Percentiles rank a stretch among this genome's conserved stretches.
Evolutionary conservation across 2,113 vertebrate species (phyloP).

Genomic region (Hippocampus zosterae): DNA sequence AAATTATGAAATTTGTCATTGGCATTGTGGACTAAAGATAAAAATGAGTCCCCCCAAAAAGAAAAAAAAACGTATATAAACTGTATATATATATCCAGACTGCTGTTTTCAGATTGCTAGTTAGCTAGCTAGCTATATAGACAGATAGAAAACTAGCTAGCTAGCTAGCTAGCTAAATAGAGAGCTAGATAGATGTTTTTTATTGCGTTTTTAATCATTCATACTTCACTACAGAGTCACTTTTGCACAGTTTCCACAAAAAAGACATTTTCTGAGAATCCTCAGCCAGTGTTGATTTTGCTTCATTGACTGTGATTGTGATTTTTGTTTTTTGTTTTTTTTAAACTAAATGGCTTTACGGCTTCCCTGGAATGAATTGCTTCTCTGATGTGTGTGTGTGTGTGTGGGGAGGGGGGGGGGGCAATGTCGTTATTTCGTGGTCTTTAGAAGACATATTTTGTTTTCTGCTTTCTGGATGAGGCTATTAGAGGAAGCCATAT

Average conservation of each 20-base stretch:
- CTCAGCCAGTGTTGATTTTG: constrained; percentile 15
- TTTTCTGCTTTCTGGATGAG: background rate
- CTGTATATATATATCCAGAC: background rate
- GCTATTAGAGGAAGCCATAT: background rate
- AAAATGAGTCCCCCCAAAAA: too few species aligned
- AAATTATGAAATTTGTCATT: too few species aligned
- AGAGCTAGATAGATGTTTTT: background rate
- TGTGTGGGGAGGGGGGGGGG: too few species aligned
- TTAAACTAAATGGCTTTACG: constrained; percentile 7
- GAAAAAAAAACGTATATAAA: background rate
- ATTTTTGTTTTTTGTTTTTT: background rate
- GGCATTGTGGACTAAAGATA: too few species aligned
- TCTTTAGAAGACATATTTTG: constrained; percentile 4
- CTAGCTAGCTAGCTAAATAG: too few species aligned
- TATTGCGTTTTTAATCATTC: background rate
- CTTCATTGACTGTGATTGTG: background rate
- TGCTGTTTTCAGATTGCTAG: background rate
- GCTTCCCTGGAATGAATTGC: constrained; percentile 20
- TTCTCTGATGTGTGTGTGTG: constrained; percentile 5
- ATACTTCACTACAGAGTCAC: too few species aligned
- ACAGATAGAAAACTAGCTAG: too few species aligned
- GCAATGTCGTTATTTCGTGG: background rate
- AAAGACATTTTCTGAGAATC: background rate
- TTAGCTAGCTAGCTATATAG: too few species aligned
- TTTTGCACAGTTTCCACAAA: background rate